Evolutionary conservation across 1,140 invertebrate genomes (phyloP).

Genomic region (Papilio polyxenes): DNA sequence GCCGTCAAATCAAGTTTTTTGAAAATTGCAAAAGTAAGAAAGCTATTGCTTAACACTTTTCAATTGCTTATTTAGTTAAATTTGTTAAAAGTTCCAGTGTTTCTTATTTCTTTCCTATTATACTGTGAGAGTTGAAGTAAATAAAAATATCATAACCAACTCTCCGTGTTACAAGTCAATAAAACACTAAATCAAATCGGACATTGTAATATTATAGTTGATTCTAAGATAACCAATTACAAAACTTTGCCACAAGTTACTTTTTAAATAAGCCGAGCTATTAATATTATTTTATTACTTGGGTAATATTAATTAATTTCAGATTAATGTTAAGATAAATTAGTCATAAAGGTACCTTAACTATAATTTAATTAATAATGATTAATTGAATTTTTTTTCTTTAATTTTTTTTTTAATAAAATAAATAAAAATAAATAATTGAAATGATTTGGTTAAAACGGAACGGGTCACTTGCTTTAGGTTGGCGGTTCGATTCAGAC

Average conservation of each 20-base stretch:
- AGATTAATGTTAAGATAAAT: constrained; percentile 2
- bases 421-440: too few relatives aligned
- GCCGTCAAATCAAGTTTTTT: too few relatives aligned
- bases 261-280: neutral
- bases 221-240: neutral
- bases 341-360: constrained; percentile 3
- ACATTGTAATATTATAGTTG: constrained; percentile 1
- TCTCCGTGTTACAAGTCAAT: neutral
- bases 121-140: too few relatives aligned
- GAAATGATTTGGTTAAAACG: neutral
- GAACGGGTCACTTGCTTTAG: neutral
- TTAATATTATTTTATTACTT: neutral
- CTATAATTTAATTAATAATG: constrained; percentile 9
- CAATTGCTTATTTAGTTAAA: too few relatives aligned
- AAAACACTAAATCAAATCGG: neutral
- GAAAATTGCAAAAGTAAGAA: too few relatives aligned
- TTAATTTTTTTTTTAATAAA: too few relatives aligned
- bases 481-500: neutral
- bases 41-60: too few relatives aligned
- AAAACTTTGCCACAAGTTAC: neutral
- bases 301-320: neutral
- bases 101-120: too few relatives aligned
- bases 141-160: neutral
- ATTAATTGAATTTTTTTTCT: too few relatives aligned
- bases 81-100: too few relatives aligned